These are phyloP conservation scores for Mallotus villosus DNA, from an alignment of 2,797 vertebrate species.

Conservation along the genomic window DNA sequence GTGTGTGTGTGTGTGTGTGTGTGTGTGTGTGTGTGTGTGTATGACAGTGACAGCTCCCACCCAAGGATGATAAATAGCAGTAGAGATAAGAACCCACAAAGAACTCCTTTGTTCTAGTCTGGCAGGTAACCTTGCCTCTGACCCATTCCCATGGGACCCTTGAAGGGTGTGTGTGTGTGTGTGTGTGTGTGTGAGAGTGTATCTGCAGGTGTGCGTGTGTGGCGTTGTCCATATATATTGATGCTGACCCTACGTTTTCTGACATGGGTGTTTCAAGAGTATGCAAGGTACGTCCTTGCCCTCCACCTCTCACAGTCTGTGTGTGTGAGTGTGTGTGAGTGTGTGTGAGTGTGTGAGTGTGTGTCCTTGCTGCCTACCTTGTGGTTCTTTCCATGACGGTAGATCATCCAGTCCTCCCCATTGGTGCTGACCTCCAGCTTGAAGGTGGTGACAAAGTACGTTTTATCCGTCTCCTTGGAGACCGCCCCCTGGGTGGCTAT, in stretches of 20 bases:
- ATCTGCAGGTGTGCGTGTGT: conserved; percentile 11
- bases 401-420: conserved; percentile 99
- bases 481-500: conserved; percentile 95
- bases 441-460: conserved; percentile 91
- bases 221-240: conserved; percentile 82
- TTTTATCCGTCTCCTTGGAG: conserved; percentile 91
- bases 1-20: too few relatives aligned
- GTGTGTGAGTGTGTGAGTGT: too few relatives aligned
- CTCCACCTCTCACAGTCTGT: conserved; percentile 9
- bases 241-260: conserved; percentile 83
- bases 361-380: conserved; percentile 78
- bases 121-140: conserved; percentile 16
- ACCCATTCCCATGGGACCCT: neutral
- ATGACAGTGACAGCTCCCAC: conserved; percentile 18
- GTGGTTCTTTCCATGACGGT: conserved; percentile 95
- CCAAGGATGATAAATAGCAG: conserved; percentile 5
- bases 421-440: conserved; percentile 98
- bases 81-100: conserved; percentile 1
- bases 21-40: conserved; percentile 35
- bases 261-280: too few relatives aligned
- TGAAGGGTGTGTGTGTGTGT: neutral
- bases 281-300: too few relatives aligned
- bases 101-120: neutral
- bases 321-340: neutral
- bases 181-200: conserved; percentile 22